These are phyloP conservation scores for Akabosia matsudoensis DNA, from an alignment of 1,140 invertebrate species.

Conservation along the genomic window DNA sequence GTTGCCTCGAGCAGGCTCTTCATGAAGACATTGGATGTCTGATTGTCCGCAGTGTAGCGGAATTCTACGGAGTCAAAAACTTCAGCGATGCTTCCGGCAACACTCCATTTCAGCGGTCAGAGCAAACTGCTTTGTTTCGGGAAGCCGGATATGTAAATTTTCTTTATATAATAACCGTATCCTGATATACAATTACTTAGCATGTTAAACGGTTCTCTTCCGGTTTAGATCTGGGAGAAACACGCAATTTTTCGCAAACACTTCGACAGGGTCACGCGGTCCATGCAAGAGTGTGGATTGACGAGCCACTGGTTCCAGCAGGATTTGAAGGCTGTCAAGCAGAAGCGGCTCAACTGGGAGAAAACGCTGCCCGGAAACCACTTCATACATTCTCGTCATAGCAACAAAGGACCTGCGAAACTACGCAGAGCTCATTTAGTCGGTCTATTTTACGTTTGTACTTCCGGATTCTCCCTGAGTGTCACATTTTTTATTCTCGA, in stretches of 20 bases:
- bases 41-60: background rate
- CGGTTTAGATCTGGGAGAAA: conserved; percentile 1
- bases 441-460: background rate
- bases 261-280: background rate
- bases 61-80: background rate
- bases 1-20: background rate
- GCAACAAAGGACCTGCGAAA: background rate
- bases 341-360: background rate
- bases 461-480: background rate
- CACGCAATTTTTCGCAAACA: background rate
- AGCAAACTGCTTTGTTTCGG: background rate
- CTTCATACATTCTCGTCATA: background rate
- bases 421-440: background rate
- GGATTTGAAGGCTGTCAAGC: background rate
- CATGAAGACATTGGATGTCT: background rate
- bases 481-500: background rate
- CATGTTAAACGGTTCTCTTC: no score
- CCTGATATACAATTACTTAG: background rate
- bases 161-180: background rate
- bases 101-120: background rate
- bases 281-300: background rate
- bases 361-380: background rate
- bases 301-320: background rate
- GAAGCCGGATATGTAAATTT: background rate
- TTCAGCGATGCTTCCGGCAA: background rate